Percentiles rank a stretch among this genome's conserved stretches.
Conservation (phyloP, 2,797 vertebrate species). For the Pelochelys cantorii region DNA sequence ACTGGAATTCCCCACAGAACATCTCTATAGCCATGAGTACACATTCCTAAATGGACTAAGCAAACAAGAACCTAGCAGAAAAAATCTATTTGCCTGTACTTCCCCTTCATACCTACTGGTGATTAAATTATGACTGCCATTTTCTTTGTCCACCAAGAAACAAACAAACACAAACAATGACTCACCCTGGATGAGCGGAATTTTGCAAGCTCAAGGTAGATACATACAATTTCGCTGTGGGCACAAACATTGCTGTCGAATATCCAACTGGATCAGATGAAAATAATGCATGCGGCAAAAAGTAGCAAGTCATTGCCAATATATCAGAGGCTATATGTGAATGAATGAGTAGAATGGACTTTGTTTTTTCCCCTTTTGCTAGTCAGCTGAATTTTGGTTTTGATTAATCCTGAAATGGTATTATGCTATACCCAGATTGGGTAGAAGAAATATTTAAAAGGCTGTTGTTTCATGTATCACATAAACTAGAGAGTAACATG, state of each 20-base stretch:
- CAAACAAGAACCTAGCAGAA: not conserved
- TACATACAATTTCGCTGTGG: not conserved
- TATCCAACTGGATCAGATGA: not conserved
- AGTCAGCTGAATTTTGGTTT: not conserved
- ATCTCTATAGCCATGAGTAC: not conserved
- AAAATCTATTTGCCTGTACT: not conserved
- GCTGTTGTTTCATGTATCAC: not conserved
- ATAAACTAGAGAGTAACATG: not conserved
- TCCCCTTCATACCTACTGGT: not conserved
- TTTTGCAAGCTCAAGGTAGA: not conserved
- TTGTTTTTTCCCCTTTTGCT: not conserved
- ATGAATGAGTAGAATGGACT: not conserved
- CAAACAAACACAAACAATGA: not conserved
- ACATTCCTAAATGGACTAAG: not conserved
- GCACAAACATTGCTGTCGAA: not conserved
- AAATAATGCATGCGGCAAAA: not conserved
- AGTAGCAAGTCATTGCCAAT: not conserved
- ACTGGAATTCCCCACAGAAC: not conserved
- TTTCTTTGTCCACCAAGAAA: not conserved
- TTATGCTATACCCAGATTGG: not conserved
- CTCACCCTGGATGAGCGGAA: not conserved
- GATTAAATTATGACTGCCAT: not conserved
- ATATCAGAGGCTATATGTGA: not conserved
- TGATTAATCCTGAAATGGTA: not conserved
- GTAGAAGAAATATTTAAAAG: not conserved